Conservation (phyloP, 2,113 vertebrate species). For the Psilopsiagon aurifrons region DNA sequence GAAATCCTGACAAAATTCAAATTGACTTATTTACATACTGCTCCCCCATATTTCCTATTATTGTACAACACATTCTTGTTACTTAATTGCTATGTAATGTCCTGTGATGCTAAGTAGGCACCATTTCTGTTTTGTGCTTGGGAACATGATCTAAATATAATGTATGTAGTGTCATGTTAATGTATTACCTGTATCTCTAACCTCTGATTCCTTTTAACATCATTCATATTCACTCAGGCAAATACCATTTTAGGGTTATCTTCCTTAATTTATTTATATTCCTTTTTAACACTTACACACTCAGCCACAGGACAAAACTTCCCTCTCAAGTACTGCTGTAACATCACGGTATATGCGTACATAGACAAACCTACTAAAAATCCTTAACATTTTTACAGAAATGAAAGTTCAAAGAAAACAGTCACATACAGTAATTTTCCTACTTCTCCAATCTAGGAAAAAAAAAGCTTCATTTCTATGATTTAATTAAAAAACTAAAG, state of each 20-base stretch:
- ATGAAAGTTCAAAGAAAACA: not conserved
- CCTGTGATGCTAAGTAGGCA: slow-evolving; percentile 21
- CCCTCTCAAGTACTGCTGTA: not conserved
- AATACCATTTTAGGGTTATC: not conserved
- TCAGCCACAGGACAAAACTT: not conserved
- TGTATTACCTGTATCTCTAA: not conserved
- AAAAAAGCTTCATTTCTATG: not conserved
- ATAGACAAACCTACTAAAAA: not conserved
- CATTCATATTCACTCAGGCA: not conserved
- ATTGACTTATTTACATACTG: slow-evolving; percentile 54
- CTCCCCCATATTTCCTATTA: slow-evolving; percentile 48
- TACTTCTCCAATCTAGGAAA: not conserved
- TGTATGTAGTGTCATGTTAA: not conserved
- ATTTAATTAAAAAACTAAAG: not conserved
- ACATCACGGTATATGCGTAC: not conserved
- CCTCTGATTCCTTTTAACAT: not conserved
- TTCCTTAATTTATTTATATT: not conserved
- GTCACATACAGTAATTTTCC: not conserved
- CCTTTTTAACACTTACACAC: not conserved
- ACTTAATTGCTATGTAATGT: slow-evolving; percentile 6
- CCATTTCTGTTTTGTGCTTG: not conserved
- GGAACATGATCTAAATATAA: not conserved
- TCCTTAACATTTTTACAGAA: not conserved
- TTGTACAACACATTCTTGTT: slow-evolving; percentile 36
- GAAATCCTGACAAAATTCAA: slow-evolving; percentile 60